Conservation (phyloP, 1,140 invertebrate species). For the Phthorimaea operculella region DNA sequence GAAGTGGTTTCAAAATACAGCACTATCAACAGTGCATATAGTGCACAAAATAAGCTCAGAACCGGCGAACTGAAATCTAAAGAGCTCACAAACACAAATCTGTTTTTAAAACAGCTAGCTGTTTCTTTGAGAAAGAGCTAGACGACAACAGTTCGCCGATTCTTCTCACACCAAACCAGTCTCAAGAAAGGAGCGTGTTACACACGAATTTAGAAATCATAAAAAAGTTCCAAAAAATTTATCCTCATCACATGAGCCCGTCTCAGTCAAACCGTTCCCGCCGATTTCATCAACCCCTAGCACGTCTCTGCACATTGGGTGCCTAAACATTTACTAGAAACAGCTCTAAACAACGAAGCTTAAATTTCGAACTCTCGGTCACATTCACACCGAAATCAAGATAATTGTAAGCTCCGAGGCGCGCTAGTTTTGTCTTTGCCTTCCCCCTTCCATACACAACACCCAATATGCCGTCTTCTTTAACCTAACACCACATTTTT, state of each 20-base stretch:
- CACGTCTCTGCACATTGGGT: conserved; percentile 42
- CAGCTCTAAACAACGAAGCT: background rate
- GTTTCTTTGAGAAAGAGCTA: background rate
- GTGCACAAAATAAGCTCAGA: too few relatives aligned
- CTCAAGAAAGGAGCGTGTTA: conserved; percentile 56
- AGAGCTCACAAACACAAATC: too few relatives aligned
- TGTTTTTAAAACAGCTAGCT: too few relatives aligned
- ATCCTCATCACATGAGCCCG: conserved; percentile 63
- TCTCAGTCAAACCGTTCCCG: conserved; percentile 53
- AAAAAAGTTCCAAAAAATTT: conserved; percentile 45
- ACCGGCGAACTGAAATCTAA: too few relatives aligned
- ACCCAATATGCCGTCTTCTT: conserved; percentile 55
- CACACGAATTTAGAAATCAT: conserved; percentile 46
- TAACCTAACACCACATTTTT: conserved; percentile 50
- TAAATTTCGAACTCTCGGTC: background rate
- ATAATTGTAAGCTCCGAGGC: background rate
- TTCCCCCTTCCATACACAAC: conserved; percentile 55
- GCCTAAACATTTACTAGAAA: conserved; percentile 11
- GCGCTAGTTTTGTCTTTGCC: background rate
- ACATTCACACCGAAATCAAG: background rate
- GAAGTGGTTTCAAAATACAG: too few relatives aligned
- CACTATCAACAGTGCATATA: too few relatives aligned
- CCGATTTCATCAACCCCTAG: conserved; percentile 46
- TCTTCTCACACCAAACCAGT: conserved; percentile 43
- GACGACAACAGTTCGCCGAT: background rate